Evolutionary conservation across 2,888 invertebrate genomes (phyloP).

Genomic region (Drosophila anomalata): DNA sequence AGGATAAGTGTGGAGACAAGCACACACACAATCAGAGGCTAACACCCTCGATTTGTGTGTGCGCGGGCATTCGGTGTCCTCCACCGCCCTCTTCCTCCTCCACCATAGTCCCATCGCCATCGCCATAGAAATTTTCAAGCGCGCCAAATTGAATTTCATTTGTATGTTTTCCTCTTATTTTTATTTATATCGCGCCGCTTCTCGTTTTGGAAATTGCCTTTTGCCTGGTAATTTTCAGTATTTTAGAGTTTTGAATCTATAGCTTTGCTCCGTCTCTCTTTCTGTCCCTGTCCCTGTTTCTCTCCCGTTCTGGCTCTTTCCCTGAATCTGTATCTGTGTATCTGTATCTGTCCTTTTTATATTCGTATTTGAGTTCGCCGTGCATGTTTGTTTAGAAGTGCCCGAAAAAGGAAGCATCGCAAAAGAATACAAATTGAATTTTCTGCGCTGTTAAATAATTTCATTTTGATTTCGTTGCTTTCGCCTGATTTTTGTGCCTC

Average conservation of each 20-base stretch:
- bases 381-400: constrained; percentile 45
- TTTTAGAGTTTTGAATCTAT: constrained; percentile 47
- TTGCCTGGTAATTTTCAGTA: constrained; percentile 62
- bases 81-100: not conserved
- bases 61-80: constrained; percentile 49
- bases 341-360: constrained; percentile 31
- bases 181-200: constrained; percentile 28
- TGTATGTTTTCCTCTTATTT: constrained; percentile 60
- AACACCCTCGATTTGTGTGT: constrained; percentile 15
- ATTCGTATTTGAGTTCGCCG: not conserved
- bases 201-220: constrained; percentile 58
- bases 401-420: constrained; percentile 20
- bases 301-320: not conserved
- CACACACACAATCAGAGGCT: constrained; percentile 22
- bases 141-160: constrained; percentile 75
- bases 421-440: constrained; percentile 58
- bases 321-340: not conserved
- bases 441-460: constrained; percentile 72
- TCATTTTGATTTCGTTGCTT: constrained; percentile 53
- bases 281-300: not conserved
- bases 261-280: not conserved
- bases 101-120: constrained; percentile 48
- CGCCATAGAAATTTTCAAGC: constrained; percentile 65
- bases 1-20: constrained; percentile 15
- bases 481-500: constrained; percentile 56